A percentile compares a stretch with the other conserved stretches of the same genome.
These are phyloP conservation scores for Tylochromis polylepis DNA, from an alignment of 2,113 vertebrate species.

Conservation along the genomic window DNA sequence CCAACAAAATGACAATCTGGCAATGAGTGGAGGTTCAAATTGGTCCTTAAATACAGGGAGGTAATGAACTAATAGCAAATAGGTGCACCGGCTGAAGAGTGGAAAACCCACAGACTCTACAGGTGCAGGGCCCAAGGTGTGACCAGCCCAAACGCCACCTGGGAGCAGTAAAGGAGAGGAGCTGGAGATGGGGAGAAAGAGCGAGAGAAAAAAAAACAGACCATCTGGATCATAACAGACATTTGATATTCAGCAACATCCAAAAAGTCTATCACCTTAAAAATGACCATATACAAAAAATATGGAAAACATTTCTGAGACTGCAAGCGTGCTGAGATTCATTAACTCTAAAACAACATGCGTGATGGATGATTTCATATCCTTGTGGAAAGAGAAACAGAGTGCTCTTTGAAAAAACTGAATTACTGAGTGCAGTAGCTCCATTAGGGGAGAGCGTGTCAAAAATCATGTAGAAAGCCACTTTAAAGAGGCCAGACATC, in stretches of 20 bases:
- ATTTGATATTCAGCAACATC: neutral
- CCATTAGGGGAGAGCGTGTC: slow-evolving; percentile 40
- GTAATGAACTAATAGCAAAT: neutral
- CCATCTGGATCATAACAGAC: neutral
- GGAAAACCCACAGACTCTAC: neutral
- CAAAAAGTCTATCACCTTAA: neutral
- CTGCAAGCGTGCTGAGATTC: slow-evolving; percentile 21
- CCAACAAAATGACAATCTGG: neutral
- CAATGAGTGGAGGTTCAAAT: neutral
- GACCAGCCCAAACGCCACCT: neutral
- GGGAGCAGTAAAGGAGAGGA: neutral
- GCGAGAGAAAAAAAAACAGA: fast-evolving
- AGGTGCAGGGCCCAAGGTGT: neutral
- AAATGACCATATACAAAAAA: slow-evolving; percentile 10
- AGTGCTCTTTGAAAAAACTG: slow-evolving; percentile 42
- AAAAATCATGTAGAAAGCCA: slow-evolving; percentile 19
- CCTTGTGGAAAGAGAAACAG: slow-evolving; percentile 34
- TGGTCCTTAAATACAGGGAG: neutral
- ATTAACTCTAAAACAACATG: slow-evolving; percentile 53
- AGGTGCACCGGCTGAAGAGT: neutral
- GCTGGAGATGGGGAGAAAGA: neutral
- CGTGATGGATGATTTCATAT: slow-evolving; percentile 48
- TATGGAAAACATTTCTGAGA: neutral
- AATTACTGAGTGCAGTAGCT: slow-evolving; percentile 33
- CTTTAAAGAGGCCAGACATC: slow-evolving; percentile 30